Evolutionary conservation across 2,113 vertebrate genomes (phyloP), one percentile per base, ranked within the genome.

Genomic region (Neodontobutis hainanensis): DNA sequence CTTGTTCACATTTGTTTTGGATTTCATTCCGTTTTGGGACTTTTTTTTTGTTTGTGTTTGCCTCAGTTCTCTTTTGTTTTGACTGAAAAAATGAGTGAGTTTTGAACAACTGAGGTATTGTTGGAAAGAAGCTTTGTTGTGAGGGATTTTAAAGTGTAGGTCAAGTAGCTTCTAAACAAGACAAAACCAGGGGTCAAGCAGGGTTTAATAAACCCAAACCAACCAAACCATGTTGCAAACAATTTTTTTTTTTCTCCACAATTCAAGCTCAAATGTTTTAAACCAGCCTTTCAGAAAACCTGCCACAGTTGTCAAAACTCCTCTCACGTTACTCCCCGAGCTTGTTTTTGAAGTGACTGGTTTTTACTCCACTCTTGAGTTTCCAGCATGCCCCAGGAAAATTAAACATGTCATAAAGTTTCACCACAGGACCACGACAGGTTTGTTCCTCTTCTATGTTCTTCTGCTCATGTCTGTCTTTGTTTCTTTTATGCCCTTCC

Each of bases 41-140:
- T 53, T 35, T 69, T 62, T 5, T 43, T 57, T 27, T n/a, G 49
- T 69, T 47, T 40, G 12, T 36, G n/a, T 68, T 68, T 51, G 16
- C 15, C 16, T 56, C n/a, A 3, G 38, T 40, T 6, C 38, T 40
- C 8, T 40, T 40, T 40, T 40, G 5, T 8, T 40, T 40, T 40
- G 38, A 40, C 27, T 35, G 51, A 53, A 35, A 53, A 35, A 35
- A 14, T 0, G 6, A 34, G 27, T 53, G 12, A 35, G 32, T 4
- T 55, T 55, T 55, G 52, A 55, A 14, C 34, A 14, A n/a, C 52
- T 55, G 52, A 55, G 52, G 5, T 9, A 48, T 3, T 5, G 32
- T 49, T 49, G 6, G 7, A 32, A 5, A 32, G 19, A 32, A 51
- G 19, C 19, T 27, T 27, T 27, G 19, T 27, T 27, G 19, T 27